Evolutionary conservation across 2,888 invertebrate genomes (phyloP).

Genomic region (Brassicogethes aeneus): DNA sequence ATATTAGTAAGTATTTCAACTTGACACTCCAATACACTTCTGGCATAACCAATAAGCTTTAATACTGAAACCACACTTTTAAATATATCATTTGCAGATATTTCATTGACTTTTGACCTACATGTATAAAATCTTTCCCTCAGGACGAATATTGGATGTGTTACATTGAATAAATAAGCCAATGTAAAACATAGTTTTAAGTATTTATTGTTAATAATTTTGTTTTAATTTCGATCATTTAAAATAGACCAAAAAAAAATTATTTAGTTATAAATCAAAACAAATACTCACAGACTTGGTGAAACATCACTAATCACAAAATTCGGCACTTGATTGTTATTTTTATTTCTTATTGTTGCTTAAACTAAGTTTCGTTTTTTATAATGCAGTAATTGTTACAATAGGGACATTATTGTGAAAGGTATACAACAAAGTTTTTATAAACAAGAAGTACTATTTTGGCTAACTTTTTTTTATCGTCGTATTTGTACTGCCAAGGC

Average conservation of each 20-base stretch:
- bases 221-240: not conserved
- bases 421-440: slow-evolving; percentile 2
- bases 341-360: no score
- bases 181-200: not conserved
- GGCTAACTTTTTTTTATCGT: slow-evolving; percentile 10
- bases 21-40: no score
- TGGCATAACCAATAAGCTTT: no score
- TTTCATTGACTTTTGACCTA: not conserved
- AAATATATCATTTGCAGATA: not conserved
- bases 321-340: no score
- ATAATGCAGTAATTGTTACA: not conserved
- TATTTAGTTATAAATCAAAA: not conserved
- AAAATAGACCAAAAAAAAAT: not conserved
- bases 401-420: not conserved
- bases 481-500: slow-evolving; percentile 23
- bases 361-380: no score
- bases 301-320: no score
- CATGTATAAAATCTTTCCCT: not conserved
- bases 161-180: not conserved
- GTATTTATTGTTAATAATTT: slow-evolving; percentile 3
- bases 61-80: no score
- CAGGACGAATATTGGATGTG: not conserved
- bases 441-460: slow-evolving; percentile 10
- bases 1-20: no score
- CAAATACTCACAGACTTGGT: no score